A percentile compares a stretch with the other conserved stretches of the same genome.
Conservation (phyloP, 2,797 vertebrate species). For the Pantherophis vulpinus region DNA sequence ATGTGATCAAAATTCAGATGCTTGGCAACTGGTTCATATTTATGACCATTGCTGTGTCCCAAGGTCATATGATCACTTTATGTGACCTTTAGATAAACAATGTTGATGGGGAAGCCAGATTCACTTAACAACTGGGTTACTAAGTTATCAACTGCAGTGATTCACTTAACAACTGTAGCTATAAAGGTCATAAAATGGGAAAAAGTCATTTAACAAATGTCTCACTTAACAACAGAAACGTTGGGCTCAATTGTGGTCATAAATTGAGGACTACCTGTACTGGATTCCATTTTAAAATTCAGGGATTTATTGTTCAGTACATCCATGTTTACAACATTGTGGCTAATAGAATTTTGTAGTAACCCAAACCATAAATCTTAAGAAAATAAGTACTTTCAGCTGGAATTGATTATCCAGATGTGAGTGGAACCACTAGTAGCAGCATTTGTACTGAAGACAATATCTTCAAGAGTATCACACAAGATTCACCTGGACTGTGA, state of each 20-base stretch:
- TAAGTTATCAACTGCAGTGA: neutral
- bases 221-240: too few relatives aligned
- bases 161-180: neutral
- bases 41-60: neutral
- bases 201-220: too few relatives aligned
- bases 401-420: neutral
- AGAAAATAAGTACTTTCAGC: neutral
- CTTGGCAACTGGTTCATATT: neutral
- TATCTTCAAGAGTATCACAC: neutral
- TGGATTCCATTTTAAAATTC: neutral
- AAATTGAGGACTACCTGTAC: neutral
- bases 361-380: neutral
- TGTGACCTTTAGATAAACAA: neutral
- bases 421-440: neutral
- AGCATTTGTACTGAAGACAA: neutral
- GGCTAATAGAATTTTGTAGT: neutral
- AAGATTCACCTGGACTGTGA: neutral
- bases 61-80: neutral
- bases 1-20: neutral
- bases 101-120: too few relatives aligned
- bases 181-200: too few relatives aligned
- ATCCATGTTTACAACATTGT: neutral
- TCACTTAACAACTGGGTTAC: neutral
- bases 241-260: too few relatives aligned
- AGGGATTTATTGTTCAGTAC: neutral